Percentiles rank a stretch among this genome's conserved stretches.
phyloP scores from a whole-genome alignment of 2,113 vertebrate genomes.

The Trinectes maculatus region DNA sequence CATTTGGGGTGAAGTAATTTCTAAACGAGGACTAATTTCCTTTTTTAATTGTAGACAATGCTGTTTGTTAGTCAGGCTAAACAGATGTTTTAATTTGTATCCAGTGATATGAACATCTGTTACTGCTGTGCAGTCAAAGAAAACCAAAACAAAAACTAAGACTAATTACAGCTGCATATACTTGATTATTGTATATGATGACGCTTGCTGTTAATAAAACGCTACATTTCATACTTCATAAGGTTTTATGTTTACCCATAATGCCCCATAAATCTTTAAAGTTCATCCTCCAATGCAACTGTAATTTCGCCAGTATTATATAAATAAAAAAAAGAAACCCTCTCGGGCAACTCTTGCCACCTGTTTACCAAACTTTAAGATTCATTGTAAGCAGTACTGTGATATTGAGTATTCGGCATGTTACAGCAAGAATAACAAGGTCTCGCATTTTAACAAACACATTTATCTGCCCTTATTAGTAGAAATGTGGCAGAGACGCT shows the following conservation, averaged over 20 bases:
- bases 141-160: not conserved
- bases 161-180: no score
- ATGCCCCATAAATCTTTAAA: no score
- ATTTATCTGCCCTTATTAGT: slow-evolving; percentile 25
- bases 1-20: slow-evolving; percentile 20
- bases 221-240: no score
- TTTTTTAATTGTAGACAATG: slow-evolving; percentile 1
- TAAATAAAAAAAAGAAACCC: slow-evolving; percentile 21
- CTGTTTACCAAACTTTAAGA: slow-evolving; percentile 79
- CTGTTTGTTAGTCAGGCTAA: slow-evolving; percentile 5
- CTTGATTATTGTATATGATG: not conserved
- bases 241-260: no score
- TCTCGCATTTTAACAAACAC: slow-evolving; percentile 5
- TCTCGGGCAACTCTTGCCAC: not conserved
- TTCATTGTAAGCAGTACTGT: slow-evolving; percentile 65
- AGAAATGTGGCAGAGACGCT: not conserved
- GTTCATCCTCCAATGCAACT: not conserved
- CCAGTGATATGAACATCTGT: not conserved
- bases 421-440: not conserved
- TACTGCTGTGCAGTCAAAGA: not conserved
- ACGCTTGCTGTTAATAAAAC: no score
- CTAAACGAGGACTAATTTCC: slow-evolving; percentile 10
- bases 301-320: slow-evolving; percentile 15
- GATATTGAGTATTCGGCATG: no score
- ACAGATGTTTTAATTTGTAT: slow-evolving; percentile 2